A percentile compares a stretch with the other conserved stretches of the same genome.
phyloP scores from a whole-genome alignment of 1,140 invertebrate genomes.

The Oedothorax gibbosus region DNA sequence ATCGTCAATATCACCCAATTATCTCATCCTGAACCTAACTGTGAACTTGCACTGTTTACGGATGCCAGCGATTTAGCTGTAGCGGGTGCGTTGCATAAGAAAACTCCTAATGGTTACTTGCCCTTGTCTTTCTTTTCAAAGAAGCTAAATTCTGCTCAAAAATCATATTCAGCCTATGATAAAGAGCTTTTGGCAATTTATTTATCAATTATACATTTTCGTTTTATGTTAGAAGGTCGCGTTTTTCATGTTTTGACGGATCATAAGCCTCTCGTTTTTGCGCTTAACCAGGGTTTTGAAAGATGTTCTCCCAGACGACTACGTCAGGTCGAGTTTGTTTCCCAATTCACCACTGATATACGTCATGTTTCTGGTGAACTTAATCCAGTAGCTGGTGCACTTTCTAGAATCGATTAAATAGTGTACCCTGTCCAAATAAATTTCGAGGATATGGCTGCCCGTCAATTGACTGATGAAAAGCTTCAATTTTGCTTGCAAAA shows the following conservation, averaged over 20 bases:
- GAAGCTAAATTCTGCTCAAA: slow-evolving; percentile 10
- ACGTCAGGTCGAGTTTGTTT: slow-evolving; percentile 67
- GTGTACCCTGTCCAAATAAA: neutral
- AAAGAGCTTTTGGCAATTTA: slow-evolving; percentile 67
- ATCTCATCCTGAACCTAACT: neutral
- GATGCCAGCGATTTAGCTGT: neutral
- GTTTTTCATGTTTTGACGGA: neutral
- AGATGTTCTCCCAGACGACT: neutral
- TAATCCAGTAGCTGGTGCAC: slow-evolving; percentile 64
- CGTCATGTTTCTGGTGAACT: slow-evolving; percentile 65
- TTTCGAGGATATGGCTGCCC: neutral
- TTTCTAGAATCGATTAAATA: slow-evolving; percentile 22
- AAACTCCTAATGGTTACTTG: neutral
- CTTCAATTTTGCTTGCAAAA: neutral
- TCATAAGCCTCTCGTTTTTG: slow-evolving; percentile 32
- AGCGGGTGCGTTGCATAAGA: neutral
- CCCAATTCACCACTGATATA: slow-evolving; percentile 68
- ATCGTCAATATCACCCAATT: neutral
- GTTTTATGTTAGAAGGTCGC: neutral
- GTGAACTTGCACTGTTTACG: neutral
- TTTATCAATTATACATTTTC: neutral
- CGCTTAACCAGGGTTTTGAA: neutral
- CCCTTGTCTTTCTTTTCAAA: slow-evolving; percentile 29
- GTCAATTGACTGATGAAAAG: neutral
- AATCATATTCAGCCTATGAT: slow-evolving; percentile 69